phyloP scores from a whole-genome alignment of 2,113 vertebrate species.

The Scopus umbretta region DNA sequence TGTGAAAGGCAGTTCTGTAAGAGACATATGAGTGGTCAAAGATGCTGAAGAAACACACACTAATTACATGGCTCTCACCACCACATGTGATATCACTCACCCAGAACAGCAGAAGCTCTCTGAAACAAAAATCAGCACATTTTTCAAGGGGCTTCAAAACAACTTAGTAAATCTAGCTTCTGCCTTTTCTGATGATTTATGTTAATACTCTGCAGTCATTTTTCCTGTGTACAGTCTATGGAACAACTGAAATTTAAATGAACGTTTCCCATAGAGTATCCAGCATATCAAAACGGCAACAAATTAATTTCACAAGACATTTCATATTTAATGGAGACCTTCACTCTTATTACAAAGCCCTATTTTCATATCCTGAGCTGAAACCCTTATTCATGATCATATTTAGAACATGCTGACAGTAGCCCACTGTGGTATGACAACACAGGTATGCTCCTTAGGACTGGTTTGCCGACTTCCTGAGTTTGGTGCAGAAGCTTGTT shows the following conservation, averaged over 20 bases:
- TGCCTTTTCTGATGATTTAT: conserved; percentile 17
- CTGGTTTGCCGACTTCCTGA: background rate
- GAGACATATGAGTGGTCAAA: background rate
- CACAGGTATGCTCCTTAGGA: background rate
- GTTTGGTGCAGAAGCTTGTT: background rate
- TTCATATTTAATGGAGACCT: background rate
- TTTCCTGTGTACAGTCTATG: background rate
- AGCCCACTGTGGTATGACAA: background rate
- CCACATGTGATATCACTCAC: conserved; percentile 26
- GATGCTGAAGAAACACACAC: background rate
- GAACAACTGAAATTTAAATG: background rate
- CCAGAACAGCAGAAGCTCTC: background rate
- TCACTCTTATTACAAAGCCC: background rate
- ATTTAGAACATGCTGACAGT: background rate
- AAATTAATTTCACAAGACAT: conserved; percentile 28
- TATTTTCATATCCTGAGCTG: background rate
- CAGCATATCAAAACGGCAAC: background rate
- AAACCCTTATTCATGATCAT: background rate
- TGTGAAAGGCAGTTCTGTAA: background rate
- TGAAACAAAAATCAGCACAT: background rate
- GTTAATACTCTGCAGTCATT: background rate
- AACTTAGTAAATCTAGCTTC: background rate
- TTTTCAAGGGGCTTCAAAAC: conserved; percentile 31
- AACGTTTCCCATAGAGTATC: conserved; percentile 22
- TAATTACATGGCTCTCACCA: conserved; percentile 34